Base-by-base conservation (phyloP, 2,797 vertebrate species). In the Hoplostethus mediterraneus region DNA sequence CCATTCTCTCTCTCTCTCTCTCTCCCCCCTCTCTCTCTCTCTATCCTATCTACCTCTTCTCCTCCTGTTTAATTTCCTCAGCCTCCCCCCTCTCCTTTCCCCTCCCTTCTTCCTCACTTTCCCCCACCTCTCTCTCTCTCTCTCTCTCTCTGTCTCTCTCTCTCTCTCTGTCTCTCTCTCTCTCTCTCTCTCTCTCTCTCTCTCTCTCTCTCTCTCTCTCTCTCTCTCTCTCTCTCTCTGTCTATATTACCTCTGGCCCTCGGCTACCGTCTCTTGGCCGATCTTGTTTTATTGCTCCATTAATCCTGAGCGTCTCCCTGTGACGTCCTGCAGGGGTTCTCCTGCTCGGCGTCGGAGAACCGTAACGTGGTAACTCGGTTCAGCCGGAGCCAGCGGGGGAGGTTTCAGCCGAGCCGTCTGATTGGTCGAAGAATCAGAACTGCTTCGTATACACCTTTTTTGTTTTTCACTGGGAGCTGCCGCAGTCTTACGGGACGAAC, bases 1-100 rank as follows among this genome's bases (percentile, higher is more conserved):
- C 65, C 47, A 1, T 3, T 62, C 53, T 73, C 3, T 10, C 30
- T 48, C 67, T 61, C 42, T 54, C 62, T 48, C 28, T 8, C 21
- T 3, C 68, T 9, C 30, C 54, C 38, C 42, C 57, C 62, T 48
- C 28, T 8, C 21, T 3, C 68, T 9, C 30, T 3, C 30, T 48
- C 28, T 38, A 38, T 45, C 30, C 38, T 40, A 40, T 8, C 49
- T 4, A 16, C 47, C 11, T 2, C 51, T 13, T 57, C 16, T 47
- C 31, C 10, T 56, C 21, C 48, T 25, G 25, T 12, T 38, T 45
- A 3, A 38, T 17, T 1, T 42, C 33, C 59, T 62, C 10, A 8
- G 9, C 2, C 10, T 8, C 38, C 38, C 38, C 38, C 8, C 10
- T 40, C 9, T 40, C 38, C 6, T 40, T 8, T 48, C 17, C 6